These are phyloP conservation scores for Mayetiola destructor DNA, from an alignment of 2,888 invertebrate species.

Conservation along the genomic window DNA sequence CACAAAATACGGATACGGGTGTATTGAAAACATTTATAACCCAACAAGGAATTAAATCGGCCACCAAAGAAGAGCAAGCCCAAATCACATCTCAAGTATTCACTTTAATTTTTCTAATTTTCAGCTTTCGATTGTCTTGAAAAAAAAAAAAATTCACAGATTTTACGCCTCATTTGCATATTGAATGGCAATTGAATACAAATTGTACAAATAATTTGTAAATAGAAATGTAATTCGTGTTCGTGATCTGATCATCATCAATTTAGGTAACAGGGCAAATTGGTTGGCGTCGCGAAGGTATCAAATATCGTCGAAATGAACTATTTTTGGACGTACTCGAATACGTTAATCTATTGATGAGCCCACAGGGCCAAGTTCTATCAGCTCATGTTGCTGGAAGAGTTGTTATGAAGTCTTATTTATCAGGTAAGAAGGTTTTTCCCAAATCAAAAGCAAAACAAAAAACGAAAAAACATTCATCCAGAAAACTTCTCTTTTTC, in stretches of 20 bases:
- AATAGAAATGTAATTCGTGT: neutral
- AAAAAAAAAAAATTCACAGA: neutral
- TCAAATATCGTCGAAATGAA: constrained; percentile 97
- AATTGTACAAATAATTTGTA: neutral
- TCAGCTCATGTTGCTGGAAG: constrained; percentile 99
- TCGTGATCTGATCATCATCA: too few species aligned
- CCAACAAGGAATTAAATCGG: constrained; percentile 96
- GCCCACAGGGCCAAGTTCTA: constrained; percentile 96
- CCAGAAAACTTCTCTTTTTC: neutral
- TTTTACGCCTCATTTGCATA: too few species aligned
- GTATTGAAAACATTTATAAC: constrained; percentile 98
- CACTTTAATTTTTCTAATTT: too few species aligned
- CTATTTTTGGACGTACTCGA: constrained; percentile 96
- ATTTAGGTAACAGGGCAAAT: constrained; percentile 79
- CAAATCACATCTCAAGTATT: constrained; percentile 87
- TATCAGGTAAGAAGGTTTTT: constrained; percentile 43
- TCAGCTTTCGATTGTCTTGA: neutral
- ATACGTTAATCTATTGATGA: constrained; percentile 98
- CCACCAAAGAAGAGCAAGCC: constrained; percentile 98
- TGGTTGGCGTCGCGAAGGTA: constrained; percentile 98
- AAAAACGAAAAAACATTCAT: neutral
- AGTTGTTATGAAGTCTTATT: constrained; percentile 98
- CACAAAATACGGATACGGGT: constrained; percentile 98
- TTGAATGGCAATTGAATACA: too few species aligned
- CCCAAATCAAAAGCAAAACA: neutral